phyloP scores from a whole-genome alignment of 2,113 vertebrate genomes.

The Cheirogaleus medius region DNA sequence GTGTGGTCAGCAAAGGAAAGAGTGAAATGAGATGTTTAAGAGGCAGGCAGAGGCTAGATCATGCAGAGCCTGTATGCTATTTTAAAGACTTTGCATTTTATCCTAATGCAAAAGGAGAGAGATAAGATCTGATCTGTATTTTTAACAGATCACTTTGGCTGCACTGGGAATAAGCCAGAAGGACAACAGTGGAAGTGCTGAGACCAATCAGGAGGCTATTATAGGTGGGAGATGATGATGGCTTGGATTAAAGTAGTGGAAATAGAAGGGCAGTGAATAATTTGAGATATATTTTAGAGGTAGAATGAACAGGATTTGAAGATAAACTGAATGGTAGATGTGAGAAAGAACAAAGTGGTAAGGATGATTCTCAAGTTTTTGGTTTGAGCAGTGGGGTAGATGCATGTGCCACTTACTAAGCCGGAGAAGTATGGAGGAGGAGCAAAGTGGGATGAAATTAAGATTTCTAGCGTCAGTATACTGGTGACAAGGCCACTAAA shows the following conservation, averaged over 20 bases:
- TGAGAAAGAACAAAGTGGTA: not conserved
- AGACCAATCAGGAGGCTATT: not conserved
- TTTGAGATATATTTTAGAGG: not conserved
- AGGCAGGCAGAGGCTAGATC: constrained; percentile 50
- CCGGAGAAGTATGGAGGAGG: not conserved
- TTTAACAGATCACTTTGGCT: constrained; percentile 47
- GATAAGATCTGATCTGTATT: constrained; percentile 18
- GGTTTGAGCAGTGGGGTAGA: not conserved
- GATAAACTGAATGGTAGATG: not conserved
- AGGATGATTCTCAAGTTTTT: not conserved
- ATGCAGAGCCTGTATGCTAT: constrained; percentile 57
- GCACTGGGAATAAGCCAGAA: not conserved
- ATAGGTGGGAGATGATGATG: not conserved
- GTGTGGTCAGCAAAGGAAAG: not conserved
- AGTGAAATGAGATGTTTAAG: not conserved
- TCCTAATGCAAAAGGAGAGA: constrained; percentile 64
- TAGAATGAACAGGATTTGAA: not conserved
- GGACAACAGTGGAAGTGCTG: not conserved
- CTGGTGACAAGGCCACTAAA: not conserved
- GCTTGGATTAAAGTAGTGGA: not conserved
- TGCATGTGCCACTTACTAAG: not conserved
- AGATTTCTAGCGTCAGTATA: not conserved
- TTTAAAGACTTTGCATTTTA: constrained; percentile 62
- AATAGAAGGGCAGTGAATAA: not conserved
- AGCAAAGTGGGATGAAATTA: not conserved